A percentile compares a stretch with the other conserved stretches of the same genome.
These are phyloP conservation scores for Larimichthys polyactis DNA, from an alignment of 2,113 vertebrate genomes.

Conservation along the genomic window DNA sequence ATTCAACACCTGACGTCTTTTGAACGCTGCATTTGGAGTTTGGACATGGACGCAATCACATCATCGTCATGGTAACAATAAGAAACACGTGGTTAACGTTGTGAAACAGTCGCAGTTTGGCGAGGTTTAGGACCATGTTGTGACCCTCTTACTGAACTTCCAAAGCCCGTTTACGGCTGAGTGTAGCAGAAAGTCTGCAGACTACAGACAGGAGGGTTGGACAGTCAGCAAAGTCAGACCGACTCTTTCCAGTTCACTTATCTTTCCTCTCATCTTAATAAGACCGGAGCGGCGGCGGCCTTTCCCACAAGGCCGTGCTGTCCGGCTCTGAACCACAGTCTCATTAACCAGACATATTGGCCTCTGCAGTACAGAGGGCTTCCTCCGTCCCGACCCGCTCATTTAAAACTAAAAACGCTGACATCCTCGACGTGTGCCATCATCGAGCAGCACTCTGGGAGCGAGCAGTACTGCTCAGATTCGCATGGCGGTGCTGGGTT, in stretches of 20 bases:
- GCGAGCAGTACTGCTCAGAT: not conserved
- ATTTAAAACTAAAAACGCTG: constrained; percentile 19
- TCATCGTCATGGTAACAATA: too few species aligned
- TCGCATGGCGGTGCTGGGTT: not conserved
- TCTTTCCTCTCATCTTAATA: constrained; percentile 60
- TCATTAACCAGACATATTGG: constrained; percentile 42
- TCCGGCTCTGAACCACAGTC: constrained; percentile 35
- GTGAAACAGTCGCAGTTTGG: too few species aligned
- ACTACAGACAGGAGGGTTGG: not conserved
- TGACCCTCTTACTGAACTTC: not conserved
- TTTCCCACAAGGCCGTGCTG: constrained; percentile 40
- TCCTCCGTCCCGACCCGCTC: constrained; percentile 4
- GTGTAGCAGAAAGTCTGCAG: not conserved
- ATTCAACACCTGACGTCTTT: too few species aligned
- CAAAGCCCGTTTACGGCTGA: not conserved
- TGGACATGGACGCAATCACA: too few species aligned
- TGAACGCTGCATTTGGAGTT: too few species aligned
- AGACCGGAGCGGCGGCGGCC: constrained; percentile 16
- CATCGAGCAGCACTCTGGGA: not conserved
- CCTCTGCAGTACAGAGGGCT: constrained; percentile 33
- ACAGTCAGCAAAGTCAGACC: constrained; percentile 26
- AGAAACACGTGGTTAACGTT: too few species aligned
- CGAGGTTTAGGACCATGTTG: too few species aligned
- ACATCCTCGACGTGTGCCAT: constrained; percentile 19
- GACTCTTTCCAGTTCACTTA: constrained; percentile 27